Conservation (phyloP, 2,888 invertebrate genomes). For the Pinctada fucata region DNA sequence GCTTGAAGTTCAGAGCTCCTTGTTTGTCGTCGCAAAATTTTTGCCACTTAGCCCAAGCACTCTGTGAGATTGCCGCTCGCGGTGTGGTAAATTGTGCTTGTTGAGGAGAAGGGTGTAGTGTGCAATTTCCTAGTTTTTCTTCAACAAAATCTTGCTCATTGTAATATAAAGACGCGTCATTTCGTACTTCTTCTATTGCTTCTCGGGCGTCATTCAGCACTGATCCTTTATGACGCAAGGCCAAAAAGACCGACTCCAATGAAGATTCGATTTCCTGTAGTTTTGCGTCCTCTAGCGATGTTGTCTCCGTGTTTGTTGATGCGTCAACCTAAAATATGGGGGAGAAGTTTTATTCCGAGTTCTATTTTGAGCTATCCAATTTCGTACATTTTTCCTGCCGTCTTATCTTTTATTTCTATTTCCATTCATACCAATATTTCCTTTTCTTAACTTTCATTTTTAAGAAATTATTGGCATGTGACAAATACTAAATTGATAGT, state of each 20-base stretch:
- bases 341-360: no score
- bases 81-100: background rate
- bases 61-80: background rate
- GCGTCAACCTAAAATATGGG: constrained; percentile 22
- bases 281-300: constrained; percentile 3
- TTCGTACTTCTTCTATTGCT: constrained; percentile 22
- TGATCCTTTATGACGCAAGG: constrained; percentile 15
- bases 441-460: no score
- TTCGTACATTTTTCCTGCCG: no score
- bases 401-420: no score
- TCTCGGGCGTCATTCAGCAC: constrained; percentile 24
- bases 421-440: no score
- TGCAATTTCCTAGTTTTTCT: background rate
- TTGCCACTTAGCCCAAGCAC: background rate
- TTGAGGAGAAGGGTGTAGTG: background rate
- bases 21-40: background rate
- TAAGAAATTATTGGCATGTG: no score
- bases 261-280: constrained; percentile 22
- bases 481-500: no score
- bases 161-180: background rate
- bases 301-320: constrained; percentile 31
- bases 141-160: background rate
- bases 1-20: background rate
- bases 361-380: no score
- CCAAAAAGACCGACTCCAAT: constrained; percentile 17